phyloP scores from a whole-genome alignment of 2,113 vertebrate species.

The Pterocles orientalis region DNA sequence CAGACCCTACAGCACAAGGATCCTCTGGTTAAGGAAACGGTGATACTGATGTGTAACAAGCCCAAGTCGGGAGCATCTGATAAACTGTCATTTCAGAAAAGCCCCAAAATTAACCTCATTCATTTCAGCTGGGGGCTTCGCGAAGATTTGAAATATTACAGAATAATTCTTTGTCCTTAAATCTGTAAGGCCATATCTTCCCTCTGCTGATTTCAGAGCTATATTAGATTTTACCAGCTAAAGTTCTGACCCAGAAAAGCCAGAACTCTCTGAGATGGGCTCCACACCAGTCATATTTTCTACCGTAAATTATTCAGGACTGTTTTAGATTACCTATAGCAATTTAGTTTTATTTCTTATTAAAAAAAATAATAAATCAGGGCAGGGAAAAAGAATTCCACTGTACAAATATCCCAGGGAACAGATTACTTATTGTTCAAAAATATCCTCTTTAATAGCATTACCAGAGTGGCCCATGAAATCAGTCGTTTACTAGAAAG shows the following conservation, averaged over 20 bases:
- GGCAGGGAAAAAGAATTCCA: background rate
- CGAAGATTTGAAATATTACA: background rate
- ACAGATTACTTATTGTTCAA: constrained; percentile 56
- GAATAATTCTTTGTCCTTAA: background rate
- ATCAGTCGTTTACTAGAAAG: constrained; percentile 18
- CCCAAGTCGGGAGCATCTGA: background rate
- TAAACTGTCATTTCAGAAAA: background rate
- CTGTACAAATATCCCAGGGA: constrained; percentile 13
- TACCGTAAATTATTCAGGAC: background rate
- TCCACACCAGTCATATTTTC: background rate
- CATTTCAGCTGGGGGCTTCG: background rate
- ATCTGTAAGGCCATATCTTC: background rate
- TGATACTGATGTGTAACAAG: background rate
- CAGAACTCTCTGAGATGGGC: background rate
- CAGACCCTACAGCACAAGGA: background rate
- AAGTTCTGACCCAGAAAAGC: background rate
- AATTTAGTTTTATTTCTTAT: background rate
- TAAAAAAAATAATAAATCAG: background rate
- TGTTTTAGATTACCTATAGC: background rate
- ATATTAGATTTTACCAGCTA: background rate
- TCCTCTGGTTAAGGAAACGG: background rate
- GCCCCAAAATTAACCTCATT: background rate
- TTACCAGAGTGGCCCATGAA: constrained; percentile 52
- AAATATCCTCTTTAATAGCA: constrained; percentile 35
- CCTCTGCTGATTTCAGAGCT: background rate